Evolutionary conservation across 2,888 invertebrate genomes (phyloP), one percentile per base, ranked within the genome.

Genomic region (Orthonevra nobilis): DNA sequence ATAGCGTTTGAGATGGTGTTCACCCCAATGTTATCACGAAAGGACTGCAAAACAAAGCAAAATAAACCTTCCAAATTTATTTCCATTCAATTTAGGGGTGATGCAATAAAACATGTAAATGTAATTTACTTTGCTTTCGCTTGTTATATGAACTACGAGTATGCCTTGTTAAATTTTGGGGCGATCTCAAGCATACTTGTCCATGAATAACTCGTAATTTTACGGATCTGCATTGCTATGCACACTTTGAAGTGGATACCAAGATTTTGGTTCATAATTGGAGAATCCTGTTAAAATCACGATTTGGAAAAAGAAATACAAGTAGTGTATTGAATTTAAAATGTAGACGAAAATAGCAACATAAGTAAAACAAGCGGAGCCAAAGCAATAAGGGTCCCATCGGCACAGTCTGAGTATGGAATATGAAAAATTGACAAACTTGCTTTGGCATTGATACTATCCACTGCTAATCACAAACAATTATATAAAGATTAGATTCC

Each of bases 81-180:
- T 66, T 46, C 54, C 36, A 46, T 66, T 34, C 44, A 64, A 34
- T 44, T 34, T 32, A 42, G 23, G 34, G 34, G 28, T 52, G 66
- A 30, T 74, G 74, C 54, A 74, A 68, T 74, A 74, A 74, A 74
- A 74, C 66, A 74, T 74, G 74, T 54, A 74, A 74, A 74, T 68
- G 60, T 61, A 68, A 68, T 74, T 74, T 74, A 40, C 66, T 52
- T 14, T 34, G 19, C 44, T 23, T 60, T 60, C 34, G 34, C 7
- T 28, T 17, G 34, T 60, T 42, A 42, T 42, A 58, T 32, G 28
- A n/a, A n/a, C n/a, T n/a, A n/a, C n/a, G n/a, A n/a, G n/a, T 54
- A 28, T 44, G 40, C 3, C 17, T 64, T 32, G 66, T 26, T 44
- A 46, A 36, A 36, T 56, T 34, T 38, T 30, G 26, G n/a, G 66